Conservation (phyloP, 2,797 vertebrate species). For the Sarcoramphus papa region DNA sequence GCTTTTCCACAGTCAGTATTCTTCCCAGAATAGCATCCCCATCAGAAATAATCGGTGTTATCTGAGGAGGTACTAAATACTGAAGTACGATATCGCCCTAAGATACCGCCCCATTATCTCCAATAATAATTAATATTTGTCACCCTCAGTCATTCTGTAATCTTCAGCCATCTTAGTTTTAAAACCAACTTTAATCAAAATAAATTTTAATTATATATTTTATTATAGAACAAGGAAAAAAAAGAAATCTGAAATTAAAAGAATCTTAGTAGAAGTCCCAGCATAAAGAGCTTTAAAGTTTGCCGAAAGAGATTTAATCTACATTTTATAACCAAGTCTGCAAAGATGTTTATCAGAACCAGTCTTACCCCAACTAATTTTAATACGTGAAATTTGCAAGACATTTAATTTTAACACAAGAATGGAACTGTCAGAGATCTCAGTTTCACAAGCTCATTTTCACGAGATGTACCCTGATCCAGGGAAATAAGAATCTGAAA, state of each 20-base stretch:
- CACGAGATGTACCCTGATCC: neutral
- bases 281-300: neutral
- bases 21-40: neutral
- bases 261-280: neutral
- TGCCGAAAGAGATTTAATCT: neutral
- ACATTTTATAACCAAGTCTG: neutral
- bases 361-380: neutral
- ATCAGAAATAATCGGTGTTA: neutral
- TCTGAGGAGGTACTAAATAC: neutral
- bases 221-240: neutral
- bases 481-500: neutral
- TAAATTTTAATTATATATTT: neutral
- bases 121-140: neutral
- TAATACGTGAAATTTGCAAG: neutral
- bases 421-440: neutral
- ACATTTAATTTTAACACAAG: neutral
- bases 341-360: neutral
- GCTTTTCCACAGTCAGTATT: neutral
- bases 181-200: neutral
- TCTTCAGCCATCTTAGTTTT: neutral
- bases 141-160: neutral
- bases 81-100: neutral
- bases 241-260: neutral
- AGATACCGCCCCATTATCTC: neutral
- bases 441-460: neutral